These are phyloP conservation scores for Redunca redunca DNA, from an alignment of 2,113 vertebrate genomes.

Conservation along the genomic window DNA sequence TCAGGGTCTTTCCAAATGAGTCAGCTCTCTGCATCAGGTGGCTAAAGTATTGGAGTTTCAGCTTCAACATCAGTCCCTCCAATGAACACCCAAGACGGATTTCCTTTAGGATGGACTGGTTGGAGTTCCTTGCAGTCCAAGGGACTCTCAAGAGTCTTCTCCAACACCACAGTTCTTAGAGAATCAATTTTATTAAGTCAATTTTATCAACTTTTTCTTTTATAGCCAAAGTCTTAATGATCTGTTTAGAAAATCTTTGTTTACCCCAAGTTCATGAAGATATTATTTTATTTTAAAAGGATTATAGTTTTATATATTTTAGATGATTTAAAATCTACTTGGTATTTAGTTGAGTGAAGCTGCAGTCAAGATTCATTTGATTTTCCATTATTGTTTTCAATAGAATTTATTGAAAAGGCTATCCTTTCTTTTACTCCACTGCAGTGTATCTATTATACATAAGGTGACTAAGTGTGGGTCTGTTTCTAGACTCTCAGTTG, in stretches of 20 bases:
- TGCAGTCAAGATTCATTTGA: background rate
- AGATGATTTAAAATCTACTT: constrained; percentile 1
- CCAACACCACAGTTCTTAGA: background rate
- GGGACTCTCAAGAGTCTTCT: too few species aligned
- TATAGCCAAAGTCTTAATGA: background rate
- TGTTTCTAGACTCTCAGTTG: background rate
- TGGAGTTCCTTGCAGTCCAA: too few species aligned
- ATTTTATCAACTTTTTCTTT: background rate
- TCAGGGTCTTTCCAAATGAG: too few species aligned
- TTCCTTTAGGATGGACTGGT: too few species aligned
- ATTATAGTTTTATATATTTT: background rate
- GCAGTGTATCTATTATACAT: background rate
- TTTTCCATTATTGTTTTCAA: background rate
- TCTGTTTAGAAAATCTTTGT: background rate
- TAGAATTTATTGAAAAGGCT: background rate
- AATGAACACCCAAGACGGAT: too few species aligned
- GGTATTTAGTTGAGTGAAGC: background rate
- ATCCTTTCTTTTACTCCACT: background rate
- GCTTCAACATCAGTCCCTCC: too few species aligned
- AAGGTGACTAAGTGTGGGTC: background rate
- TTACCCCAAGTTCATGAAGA: background rate
- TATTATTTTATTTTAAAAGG: constrained; percentile 20
- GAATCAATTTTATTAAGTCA: background rate
- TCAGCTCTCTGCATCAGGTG: too few species aligned
- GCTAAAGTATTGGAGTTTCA: too few species aligned